Conservation (phyloP, 2,888 invertebrate genomes). For the Archaeoteleia sp. region DNA sequence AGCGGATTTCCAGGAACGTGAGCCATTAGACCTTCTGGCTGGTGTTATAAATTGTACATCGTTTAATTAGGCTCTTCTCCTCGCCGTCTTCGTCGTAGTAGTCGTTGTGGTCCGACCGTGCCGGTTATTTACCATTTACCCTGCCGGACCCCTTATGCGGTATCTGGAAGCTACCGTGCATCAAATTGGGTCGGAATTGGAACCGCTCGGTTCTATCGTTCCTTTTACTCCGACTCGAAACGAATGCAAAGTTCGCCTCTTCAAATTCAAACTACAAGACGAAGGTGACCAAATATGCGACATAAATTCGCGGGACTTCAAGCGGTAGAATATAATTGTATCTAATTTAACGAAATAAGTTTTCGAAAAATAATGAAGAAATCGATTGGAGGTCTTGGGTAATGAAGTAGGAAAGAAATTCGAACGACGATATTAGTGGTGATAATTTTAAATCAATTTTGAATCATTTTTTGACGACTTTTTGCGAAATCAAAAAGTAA, state of each 20-base stretch:
- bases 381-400: too few species aligned
- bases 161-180: constrained; percentile 66
- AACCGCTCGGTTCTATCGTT: constrained; percentile 33
- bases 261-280: constrained; percentile 24
- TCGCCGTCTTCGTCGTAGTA: constrained; percentile 51
- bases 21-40: constrained; percentile 74
- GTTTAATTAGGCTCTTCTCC: constrained; percentile 74
- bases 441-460: too few species aligned
- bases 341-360: too few species aligned
- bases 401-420: too few species aligned
- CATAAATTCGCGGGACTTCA: too few species aligned
- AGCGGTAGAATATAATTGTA: too few species aligned
- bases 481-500: too few species aligned
- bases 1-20: constrained; percentile 74
- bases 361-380: too few species aligned
- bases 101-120: constrained; percentile 52
- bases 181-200: constrained; percentile 69
- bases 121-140: constrained; percentile 68
- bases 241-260: constrained; percentile 44
- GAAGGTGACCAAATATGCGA: too few species aligned
- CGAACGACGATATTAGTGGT: too few species aligned
- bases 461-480: too few species aligned
- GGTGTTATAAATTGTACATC: constrained; percentile 75
- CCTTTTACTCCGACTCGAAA: constrained; percentile 36
- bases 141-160: constrained; percentile 55